Evolutionary conservation across 2,113 vertebrate species (phyloP).

Genomic region (Scalopus aquaticus): DNA sequence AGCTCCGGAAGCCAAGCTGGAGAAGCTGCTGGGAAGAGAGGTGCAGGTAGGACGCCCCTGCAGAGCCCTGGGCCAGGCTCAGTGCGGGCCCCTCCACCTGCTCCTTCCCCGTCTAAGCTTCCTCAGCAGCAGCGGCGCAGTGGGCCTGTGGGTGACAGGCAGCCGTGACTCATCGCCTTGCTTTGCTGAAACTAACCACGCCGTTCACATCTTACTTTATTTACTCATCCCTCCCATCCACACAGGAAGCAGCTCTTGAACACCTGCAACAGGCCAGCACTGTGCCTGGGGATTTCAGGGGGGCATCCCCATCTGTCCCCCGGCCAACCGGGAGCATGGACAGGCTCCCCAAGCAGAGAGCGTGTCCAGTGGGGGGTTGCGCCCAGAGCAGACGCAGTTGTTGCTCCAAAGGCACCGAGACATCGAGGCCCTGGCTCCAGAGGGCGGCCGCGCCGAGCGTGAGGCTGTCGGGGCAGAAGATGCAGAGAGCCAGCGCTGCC

Average conservation of each 20-base stretch:
- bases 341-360: rapidly evolving
- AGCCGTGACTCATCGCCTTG: rapidly evolving
- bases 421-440: neutral
- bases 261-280: rapidly evolving
- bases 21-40: neutral
- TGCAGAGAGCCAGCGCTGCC: neutral
- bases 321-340: rapidly evolving
- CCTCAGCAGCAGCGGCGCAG: too few relatives aligned
- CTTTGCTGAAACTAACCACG: neutral
- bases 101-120: rapidly evolving
- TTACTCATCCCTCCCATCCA: neutral
- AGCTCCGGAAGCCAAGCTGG: neutral
- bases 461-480: neutral
- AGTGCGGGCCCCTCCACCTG: neutral
- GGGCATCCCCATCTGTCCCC: neutral
- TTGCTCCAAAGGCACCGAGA: neutral
- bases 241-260: neutral
- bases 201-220: neutral
- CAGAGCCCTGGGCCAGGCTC: neutral
- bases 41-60: neutral
- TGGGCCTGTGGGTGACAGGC: neutral
- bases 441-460: neutral
- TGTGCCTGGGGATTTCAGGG: rapidly evolving
- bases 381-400: neutral
- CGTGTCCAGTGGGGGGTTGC: rapidly evolving